Percentiles rank a stretch among this genome's conserved stretches.
These are phyloP conservation scores for Miichthys miiuy DNA, from an alignment of 2,797 vertebrate genomes.

Conservation along the genomic window DNA sequence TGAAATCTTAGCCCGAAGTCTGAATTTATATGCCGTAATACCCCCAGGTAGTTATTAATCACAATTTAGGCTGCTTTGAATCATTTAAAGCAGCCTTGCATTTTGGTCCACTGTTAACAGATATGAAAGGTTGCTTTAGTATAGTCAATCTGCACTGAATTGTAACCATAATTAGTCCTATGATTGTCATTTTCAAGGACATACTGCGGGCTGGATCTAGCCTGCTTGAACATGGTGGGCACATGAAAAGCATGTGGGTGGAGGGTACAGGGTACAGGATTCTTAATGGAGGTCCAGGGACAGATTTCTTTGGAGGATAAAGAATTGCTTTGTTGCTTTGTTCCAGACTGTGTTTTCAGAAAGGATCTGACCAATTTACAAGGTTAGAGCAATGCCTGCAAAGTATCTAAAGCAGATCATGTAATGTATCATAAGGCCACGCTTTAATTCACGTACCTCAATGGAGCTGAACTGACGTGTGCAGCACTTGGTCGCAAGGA, in stretches of 20 bases:
- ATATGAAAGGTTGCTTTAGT: conserved; percentile 38
- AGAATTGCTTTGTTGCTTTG: conserved; percentile 27
- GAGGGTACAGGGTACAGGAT: conserved; percentile 19
- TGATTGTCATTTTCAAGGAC: conserved; percentile 57
- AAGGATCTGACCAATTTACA: conserved; percentile 12
- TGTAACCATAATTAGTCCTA: conserved; percentile 16
- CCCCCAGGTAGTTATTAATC: conserved; percentile 17
- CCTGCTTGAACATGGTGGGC: conserved; percentile 37
- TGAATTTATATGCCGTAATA: not conserved
- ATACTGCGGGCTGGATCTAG: not conserved
- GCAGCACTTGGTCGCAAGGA: not conserved
- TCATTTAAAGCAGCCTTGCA: conserved; percentile 26
- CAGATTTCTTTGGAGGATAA: conserved; percentile 23
- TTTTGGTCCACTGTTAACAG: not conserved
- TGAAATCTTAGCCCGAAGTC: not conserved
- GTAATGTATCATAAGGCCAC: not conserved
- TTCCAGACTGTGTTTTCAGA: conserved; percentile 30
- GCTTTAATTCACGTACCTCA: conserved; percentile 13
- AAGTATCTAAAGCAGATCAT: not conserved
- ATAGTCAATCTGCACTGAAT: conserved; percentile 23
- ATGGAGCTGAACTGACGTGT: conserved; percentile 10
- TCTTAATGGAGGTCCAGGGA: conserved; percentile 38
- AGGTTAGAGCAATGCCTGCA: conserved; percentile 9
- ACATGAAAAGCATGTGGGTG: conserved; percentile 54
- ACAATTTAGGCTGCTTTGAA: not conserved